A percentile compares a stretch with the other conserved stretches of the same genome.
Conservation (phyloP, 1,140 invertebrate species). For the Epicauta chinensis region DNA sequence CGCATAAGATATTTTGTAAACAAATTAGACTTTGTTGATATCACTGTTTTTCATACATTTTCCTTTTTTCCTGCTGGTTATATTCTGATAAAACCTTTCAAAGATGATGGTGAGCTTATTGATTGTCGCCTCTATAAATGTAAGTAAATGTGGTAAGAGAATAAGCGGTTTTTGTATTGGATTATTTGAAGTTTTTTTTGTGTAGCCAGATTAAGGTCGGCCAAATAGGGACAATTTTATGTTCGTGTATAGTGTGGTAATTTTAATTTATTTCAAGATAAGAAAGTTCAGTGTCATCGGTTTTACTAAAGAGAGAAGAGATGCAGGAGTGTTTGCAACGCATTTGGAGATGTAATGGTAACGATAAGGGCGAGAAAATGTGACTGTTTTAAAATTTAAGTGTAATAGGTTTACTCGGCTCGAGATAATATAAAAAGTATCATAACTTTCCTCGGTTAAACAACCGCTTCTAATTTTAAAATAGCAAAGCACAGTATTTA, state of each 20-base stretch:
- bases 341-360: slow-evolving; percentile 34
- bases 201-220: too few species aligned
- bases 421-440: slow-evolving; percentile 38
- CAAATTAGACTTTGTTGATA: slow-evolving; percentile 22
- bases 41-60: slow-evolving; percentile 15
- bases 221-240: too few species aligned
- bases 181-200: too few species aligned
- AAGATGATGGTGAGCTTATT: too few species aligned
- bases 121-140: too few species aligned
- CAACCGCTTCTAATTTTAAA: slow-evolving; percentile 36
- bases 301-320: slow-evolving; percentile 27
- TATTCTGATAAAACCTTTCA: too few species aligned
- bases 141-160: too few species aligned
- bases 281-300: slow-evolving; percentile 39
- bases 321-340: slow-evolving; percentile 29
- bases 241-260: too few species aligned
- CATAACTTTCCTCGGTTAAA: slow-evolving; percentile 33
- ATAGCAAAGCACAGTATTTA: slow-evolving; percentile 28
- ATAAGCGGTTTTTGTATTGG: too few species aligned
- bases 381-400: slow-evolving; percentile 42
- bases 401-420: slow-evolving; percentile 38
- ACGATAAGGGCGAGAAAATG: slow-evolving; percentile 38
- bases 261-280: slow-evolving; percentile 37
- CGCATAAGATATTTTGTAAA: slow-evolving; percentile 23
- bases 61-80: too few species aligned